Conservation (phyloP, 2,888 invertebrate genomes). For the Kuschelorhynchus macadamiae region DNA sequence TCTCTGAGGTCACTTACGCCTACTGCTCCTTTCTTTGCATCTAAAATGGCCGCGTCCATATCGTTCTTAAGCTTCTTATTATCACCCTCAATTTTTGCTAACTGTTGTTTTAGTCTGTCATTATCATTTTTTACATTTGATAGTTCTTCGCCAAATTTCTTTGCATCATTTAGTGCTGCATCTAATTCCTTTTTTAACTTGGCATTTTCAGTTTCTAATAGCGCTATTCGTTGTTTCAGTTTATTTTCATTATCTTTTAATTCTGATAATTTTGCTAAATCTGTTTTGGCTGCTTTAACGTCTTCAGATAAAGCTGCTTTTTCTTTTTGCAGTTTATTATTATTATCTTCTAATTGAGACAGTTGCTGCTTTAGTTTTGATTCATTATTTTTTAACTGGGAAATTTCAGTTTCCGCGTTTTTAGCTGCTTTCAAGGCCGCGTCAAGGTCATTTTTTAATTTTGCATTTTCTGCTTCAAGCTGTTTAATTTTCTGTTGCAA, state of each 20-base stretch:
- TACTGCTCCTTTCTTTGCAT: conserved; percentile 48
- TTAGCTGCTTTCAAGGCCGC: conserved; percentile 23
- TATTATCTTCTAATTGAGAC: conserved; percentile 42
- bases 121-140: conserved; percentile 41
- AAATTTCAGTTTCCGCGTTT: conserved; percentile 23
- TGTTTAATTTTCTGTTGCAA: conserved; percentile 48
- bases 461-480: conserved; percentile 53
- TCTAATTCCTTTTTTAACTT: conserved; percentile 55
- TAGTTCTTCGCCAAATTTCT: conserved; percentile 24
- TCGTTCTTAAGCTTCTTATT: conserved; percentile 52
- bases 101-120: conserved; percentile 43
- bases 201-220: conserved; percentile 54
- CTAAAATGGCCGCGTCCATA: conserved; percentile 42
- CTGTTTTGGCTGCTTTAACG: conserved; percentile 41
- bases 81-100: conserved; percentile 51
- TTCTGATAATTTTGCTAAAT: conserved; percentile 41
- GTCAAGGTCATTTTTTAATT: conserved; percentile 54
- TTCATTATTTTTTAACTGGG: conserved; percentile 46
- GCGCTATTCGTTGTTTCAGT: conserved; percentile 48
- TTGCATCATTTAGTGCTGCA: conserved; percentile 43
- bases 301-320: conserved; percentile 28
- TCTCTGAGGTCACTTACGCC: conserved; percentile 41
- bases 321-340: conserved; percentile 52
- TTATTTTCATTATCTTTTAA: conserved; percentile 51
- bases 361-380: conserved; percentile 53